Evolutionary conservation across 2,797 vertebrate species (phyloP), one percentile per base, ranked within the genome.

Genomic region (Craterocephalus amniculus): DNA sequence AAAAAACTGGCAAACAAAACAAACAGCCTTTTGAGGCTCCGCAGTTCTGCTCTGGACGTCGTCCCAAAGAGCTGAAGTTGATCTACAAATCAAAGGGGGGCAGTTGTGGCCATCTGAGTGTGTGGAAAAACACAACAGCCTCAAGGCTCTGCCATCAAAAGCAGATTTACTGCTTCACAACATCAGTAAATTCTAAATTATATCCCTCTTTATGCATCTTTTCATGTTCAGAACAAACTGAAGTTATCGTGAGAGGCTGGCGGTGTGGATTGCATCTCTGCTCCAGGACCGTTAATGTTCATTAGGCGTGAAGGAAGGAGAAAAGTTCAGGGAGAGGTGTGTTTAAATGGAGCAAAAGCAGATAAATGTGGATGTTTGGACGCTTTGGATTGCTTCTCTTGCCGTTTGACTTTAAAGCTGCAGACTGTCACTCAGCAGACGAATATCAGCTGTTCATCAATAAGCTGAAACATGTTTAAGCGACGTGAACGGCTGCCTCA

Each of bases 1-100:
- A 73, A 64, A 64, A 62, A 63, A 72, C 91, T 86, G 87, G 87
- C 80, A 91, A 90, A 87, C 85, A 87, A 89, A 90, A 90, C 82
- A 91, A 89, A 83, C 85, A 69, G 57, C 51, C 73, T 87, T 92
- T 83, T 90, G 68, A 86, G 77, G 77, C 38, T 73, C 51, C 63
- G 27, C 54, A 59, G 74, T 31, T 74, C 54, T 72, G 70, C 56
- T 13, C 81, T 92, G 91, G 91, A 88, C 57, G 36, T 71, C 52
- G 36, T 87, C 88, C 88, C 82, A 78, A 76, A 36, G 74, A 85
- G 73, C 85, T 82, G 65, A 71, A 83, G 61, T 85, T 75, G 72
- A 89, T 89, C 84, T 80, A 45, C 74, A 75, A 90, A 91, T 90
- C 89, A 92, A 89, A 91, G 74, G 67, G 54, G 63, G 80, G 59